Base-by-base conservation (phyloP, 2,797 vertebrate genomes). In the Cyclura pinguis region DNA sequence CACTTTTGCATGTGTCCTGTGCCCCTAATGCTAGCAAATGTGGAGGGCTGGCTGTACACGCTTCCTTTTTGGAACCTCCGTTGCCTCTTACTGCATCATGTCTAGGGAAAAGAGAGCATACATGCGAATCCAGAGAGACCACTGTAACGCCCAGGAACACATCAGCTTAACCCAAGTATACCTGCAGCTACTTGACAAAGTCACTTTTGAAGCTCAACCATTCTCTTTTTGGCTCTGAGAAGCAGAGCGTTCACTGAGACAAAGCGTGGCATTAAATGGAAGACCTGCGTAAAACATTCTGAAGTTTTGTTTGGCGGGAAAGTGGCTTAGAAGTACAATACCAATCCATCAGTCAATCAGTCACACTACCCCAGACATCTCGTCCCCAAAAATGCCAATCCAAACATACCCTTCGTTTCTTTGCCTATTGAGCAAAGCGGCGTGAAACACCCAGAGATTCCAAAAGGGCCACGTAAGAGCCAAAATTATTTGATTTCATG, bases 401-500 rank as follows among this genome's bases (percentile, higher is more conserved):
- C 29, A 7, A 52, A 29, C 72, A 1, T 1, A 27, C 81, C 29
- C 9, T 55, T 85, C 1, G 0, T 52, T 13, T 38, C 10, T 38
- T 27, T 27, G 77, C 50, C 7, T 52, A 14, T 72, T 13, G 24
- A 67, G 52, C 67, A 80, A 50, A 47, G 64, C 52, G 32, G 18
- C 10, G n/a, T 27, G 62, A 67, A 76, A 52, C 50, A 52, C 57
- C 32, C 29, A 52, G 55, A 20, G 67, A 89, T 77, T 76, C 78
- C 32, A 38, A 52, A 85, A 92, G 22, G 72, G 86, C 86, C 52
- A 93, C 76, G 92, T 90, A 91, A 91, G 94, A 89, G 73, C 92
- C 91, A 67, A 91, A 18, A 72, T 91, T 93, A 92, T 93, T 81
- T 91, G 69, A 59, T 84, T 94, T 76, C 93, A 93, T 50, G 85